phyloP scores from a whole-genome alignment of 2,797 vertebrate genomes.

The Novumbra hubbsi region DNA sequence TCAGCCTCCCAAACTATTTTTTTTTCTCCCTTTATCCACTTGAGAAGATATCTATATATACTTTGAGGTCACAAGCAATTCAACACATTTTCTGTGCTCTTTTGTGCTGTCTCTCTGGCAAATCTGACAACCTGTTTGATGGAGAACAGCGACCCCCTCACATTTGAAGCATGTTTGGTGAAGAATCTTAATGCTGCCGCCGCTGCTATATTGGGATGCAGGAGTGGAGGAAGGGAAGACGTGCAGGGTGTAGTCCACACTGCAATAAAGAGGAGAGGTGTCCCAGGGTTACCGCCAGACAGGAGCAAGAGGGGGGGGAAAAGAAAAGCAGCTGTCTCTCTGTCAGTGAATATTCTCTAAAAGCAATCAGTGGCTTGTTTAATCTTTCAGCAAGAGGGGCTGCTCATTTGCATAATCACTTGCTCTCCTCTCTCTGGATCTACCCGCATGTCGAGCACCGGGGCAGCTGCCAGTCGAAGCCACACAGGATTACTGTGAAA shows the following conservation, averaged over 20 bases:
- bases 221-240: neutral
- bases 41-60: neutral
- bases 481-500: constrained; percentile 41
- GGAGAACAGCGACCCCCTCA: constrained; percentile 19
- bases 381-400: constrained; percentile 65
- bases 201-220: neutral
- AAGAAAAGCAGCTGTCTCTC: constrained; percentile 4
- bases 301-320: too few relatives aligned
- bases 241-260: neutral
- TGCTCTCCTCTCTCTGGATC: constrained; percentile 52
- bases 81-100: neutral
- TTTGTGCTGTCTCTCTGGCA: neutral
- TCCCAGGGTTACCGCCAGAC: constrained; percentile 16
- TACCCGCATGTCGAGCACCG: constrained; percentile 43
- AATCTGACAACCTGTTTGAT: constrained; percentile 5
- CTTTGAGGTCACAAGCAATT: neutral
- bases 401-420: constrained; percentile 72
- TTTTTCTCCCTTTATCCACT: neutral
- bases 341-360: constrained; percentile 62
- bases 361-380: constrained; percentile 74
- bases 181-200: constrained; percentile 19
- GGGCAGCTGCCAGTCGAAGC: constrained; percentile 44
- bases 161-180: constrained; percentile 10
- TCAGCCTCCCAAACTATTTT: too few relatives aligned
- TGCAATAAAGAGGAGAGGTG: constrained; percentile 19